phyloP scores from a whole-genome alignment of 35 echinoderm and acorn worm species.

The Ophioderma brevispina region DNA sequence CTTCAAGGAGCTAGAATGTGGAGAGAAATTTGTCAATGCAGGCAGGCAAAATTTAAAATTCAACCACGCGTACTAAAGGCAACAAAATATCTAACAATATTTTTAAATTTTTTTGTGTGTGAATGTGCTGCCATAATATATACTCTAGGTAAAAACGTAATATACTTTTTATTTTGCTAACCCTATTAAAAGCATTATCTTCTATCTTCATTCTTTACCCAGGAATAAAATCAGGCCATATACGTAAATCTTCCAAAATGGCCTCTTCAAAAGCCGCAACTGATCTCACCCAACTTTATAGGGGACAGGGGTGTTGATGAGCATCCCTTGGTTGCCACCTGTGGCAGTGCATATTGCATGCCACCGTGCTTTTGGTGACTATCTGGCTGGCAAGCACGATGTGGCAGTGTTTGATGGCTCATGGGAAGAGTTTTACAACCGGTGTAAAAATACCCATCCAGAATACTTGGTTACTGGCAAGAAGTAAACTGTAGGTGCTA shows the following conservation, averaged over 20 bases:
- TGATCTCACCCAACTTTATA: slow-evolving; percentile 60
- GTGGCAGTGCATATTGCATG: slow-evolving; percentile 80
- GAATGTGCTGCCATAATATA: too few species aligned
- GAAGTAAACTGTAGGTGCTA: too few species aligned
- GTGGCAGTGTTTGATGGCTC: slow-evolving; percentile 83
- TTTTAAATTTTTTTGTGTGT: too few species aligned
- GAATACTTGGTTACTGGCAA: slow-evolving; percentile 14
- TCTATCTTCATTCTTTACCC: neutral
- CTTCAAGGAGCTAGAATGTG: too few species aligned
- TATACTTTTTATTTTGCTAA: too few species aligned
- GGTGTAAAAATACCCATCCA: slow-evolving; percentile 1
- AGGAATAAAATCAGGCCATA: slow-evolving; percentile 75
- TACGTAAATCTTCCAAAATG: slow-evolving; percentile 69
- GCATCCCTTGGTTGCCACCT: slow-evolving; percentile 74
- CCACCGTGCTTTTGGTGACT: slow-evolving; percentile 59
- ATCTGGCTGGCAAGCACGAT: slow-evolving; percentile 70
- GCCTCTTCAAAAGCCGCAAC: slow-evolving; percentile 61
- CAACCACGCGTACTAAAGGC: too few species aligned
- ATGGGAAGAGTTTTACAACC: slow-evolving; percentile 84
- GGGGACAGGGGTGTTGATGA: slow-evolving; percentile 64
- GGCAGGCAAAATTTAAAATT: too few species aligned
- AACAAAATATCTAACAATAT: too few species aligned
- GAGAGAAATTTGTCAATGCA: too few species aligned
- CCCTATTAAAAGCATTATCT: too few species aligned
- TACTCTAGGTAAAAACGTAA: too few species aligned